phyloP scores from a whole-genome alignment of 2,888 invertebrate genomes.

The Pollenia labialis region DNA sequence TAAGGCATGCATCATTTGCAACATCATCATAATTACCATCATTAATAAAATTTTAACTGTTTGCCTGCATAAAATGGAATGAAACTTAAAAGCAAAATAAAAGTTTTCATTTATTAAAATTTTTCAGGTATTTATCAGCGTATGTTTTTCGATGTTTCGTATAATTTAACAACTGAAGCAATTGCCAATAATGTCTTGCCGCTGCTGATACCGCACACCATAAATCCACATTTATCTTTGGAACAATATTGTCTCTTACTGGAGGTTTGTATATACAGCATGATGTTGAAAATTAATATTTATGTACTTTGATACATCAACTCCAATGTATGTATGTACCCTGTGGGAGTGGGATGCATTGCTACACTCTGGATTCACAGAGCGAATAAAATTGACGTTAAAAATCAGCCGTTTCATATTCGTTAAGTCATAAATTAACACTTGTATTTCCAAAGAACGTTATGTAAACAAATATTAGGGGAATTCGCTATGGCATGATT shows the following conservation, averaged over 20 bases:
- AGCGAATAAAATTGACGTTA: not conserved
- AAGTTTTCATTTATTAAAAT: slow-evolving; percentile 15
- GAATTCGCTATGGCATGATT: not conserved
- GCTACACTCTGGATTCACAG: not conserved
- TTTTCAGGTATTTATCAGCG: slow-evolving; percentile 93
- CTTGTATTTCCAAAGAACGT: slow-evolving; percentile 20
- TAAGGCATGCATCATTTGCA: slow-evolving; percentile 19
- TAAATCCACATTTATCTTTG: slow-evolving; percentile 93
- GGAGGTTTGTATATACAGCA: slow-evolving; percentile 84
- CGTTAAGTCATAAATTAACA: slow-evolving; percentile 42
- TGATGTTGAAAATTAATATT: slow-evolving; percentile 17
- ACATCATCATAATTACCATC: not conserved
- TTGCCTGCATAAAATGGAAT: not conserved
- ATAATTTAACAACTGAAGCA: slow-evolving; percentile 94
- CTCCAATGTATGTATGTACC: not conserved
- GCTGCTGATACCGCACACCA: slow-evolving; percentile 94
- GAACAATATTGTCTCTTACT: slow-evolving; percentile 92
- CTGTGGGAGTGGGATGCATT: not conserved
- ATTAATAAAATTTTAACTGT: slow-evolving; percentile 31
- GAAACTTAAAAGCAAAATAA: slow-evolving; percentile 24
- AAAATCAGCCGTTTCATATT: slow-evolving; percentile 26
- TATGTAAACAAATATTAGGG: not conserved
- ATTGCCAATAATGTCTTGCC: slow-evolving; percentile 98
- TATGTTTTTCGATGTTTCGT: slow-evolving; percentile 95
- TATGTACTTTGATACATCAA: slow-evolving; percentile 7